Conservation (phyloP, 2,888 invertebrate genomes). For the Aphrophora alni region DNA sequence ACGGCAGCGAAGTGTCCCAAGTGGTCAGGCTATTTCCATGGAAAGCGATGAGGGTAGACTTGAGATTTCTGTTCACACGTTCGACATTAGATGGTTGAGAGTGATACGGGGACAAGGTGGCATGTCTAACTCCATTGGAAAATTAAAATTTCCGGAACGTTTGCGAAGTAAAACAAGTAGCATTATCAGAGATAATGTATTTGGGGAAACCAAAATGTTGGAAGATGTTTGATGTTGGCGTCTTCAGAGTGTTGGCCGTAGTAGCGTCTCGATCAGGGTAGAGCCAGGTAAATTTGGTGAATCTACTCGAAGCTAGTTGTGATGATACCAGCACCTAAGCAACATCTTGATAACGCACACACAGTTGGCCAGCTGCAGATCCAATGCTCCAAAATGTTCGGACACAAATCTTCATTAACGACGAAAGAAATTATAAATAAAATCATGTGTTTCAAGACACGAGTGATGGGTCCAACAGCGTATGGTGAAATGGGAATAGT, state of each 20-base stretch:
- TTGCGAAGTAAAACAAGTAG: slow-evolving; percentile 11
- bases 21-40: no score
- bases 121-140: neutral
- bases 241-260: neutral
- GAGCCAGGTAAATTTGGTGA: neutral
- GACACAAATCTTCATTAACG: no score
- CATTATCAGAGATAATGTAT: slow-evolving; percentile 24
- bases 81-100: slow-evolving; percentile 24
- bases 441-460: no score
- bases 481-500: no score
- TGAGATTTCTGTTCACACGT: slow-evolving; percentile 4
- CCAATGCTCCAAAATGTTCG: no score
- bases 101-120: slow-evolving; percentile 2
- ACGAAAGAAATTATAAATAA: no score
- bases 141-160: slow-evolving; percentile 7
- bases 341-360: no score
- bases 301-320: no score
- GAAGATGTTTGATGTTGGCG: neutral
- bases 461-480: no score
- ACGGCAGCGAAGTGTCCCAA: no score
- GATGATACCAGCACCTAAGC: no score
- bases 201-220: slow-evolving; percentile 21
- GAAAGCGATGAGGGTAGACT: neutral
- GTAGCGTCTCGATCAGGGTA: slow-evolving; percentile 9
- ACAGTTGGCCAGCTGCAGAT: no score